Percentiles rank a stretch among this genome's conserved stretches.
phyloP scores from a whole-genome alignment of 2,888 invertebrate species.

The Caenorhabditis sp. region DNA sequence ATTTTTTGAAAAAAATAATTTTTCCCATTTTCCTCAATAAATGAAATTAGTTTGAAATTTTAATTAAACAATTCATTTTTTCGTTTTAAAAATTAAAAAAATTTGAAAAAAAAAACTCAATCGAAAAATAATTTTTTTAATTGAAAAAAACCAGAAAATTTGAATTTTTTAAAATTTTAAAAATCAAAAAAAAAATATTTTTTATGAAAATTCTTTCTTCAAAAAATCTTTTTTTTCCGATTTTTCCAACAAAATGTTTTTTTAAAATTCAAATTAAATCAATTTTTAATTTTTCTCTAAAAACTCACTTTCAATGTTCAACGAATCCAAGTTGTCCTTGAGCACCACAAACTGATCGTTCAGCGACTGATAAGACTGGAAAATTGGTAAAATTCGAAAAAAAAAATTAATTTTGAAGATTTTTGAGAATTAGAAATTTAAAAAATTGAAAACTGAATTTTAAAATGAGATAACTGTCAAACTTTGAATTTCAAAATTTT shows the following conservation, averaged over 20 bases:
- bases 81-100: too few species aligned
- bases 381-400: constrained; percentile 16
- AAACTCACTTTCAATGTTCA: constrained; percentile 48
- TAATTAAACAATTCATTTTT: too few species aligned
- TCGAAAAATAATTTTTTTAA: too few species aligned
- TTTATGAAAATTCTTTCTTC: not conserved
- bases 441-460: not conserved
- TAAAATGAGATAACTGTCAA: too few species aligned
- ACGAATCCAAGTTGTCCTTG: constrained; percentile 34
- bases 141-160: not conserved
- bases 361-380: constrained; percentile 57
- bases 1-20: not conserved
- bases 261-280: not conserved
- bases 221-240: not conserved
- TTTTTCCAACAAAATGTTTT: too few species aligned
- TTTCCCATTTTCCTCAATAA: too few species aligned
- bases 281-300: not conserved
- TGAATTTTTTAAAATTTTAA: not conserved
- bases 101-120: too few species aligned
- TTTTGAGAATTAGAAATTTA: not conserved
- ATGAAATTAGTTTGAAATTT: too few species aligned
- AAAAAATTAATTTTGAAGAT: not conserved
- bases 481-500: too few species aligned
- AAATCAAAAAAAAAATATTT: too few species aligned
- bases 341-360: constrained; percentile 39